These are phyloP conservation scores for Sphaerodactylus townsendi DNA, from an alignment of 2,113 vertebrate genomes.

Conservation along the genomic window DNA sequence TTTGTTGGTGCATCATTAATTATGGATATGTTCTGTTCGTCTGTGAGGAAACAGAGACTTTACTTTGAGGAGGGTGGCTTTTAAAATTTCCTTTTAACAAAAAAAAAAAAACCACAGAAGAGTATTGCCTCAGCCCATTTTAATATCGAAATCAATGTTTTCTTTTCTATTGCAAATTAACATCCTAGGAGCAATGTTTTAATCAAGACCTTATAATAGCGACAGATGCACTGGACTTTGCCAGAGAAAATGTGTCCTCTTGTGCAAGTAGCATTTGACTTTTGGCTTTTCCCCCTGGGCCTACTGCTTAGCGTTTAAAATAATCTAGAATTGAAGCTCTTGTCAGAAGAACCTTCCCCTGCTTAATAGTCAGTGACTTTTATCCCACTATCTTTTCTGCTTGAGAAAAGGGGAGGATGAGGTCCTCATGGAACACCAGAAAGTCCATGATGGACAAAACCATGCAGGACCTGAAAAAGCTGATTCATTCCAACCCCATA, in stretches of 20 bases:
- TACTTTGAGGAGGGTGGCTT: slow-evolving; percentile 11
- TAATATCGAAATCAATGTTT: slow-evolving; percentile 21
- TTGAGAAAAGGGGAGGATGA: no score
- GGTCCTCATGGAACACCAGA: no score
- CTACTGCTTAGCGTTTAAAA: no score
- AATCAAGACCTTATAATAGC: background rate
- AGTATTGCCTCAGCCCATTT: background rate
- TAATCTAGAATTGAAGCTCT: no score
- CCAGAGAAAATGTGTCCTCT: background rate
- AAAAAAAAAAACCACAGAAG: background rate
- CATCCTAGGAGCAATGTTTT: background rate
- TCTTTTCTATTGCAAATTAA: background rate
- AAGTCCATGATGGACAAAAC: no score
- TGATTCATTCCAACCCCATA: background rate
- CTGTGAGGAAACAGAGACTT: slow-evolving; percentile 25
- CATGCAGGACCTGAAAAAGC: no score
- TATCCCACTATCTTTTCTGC: no score
- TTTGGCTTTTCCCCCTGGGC: background rate
- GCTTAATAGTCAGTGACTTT: background rate
- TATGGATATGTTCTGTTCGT: slow-evolving; percentile 23
- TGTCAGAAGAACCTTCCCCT: background rate
- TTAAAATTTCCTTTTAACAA: slow-evolving; percentile 19
- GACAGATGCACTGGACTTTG: background rate
- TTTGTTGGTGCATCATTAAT: slow-evolving; percentile 18
- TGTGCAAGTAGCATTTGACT: background rate